Conservation (phyloP, 2,113 vertebrate genomes). For the Vireo altiloquus region DNA sequence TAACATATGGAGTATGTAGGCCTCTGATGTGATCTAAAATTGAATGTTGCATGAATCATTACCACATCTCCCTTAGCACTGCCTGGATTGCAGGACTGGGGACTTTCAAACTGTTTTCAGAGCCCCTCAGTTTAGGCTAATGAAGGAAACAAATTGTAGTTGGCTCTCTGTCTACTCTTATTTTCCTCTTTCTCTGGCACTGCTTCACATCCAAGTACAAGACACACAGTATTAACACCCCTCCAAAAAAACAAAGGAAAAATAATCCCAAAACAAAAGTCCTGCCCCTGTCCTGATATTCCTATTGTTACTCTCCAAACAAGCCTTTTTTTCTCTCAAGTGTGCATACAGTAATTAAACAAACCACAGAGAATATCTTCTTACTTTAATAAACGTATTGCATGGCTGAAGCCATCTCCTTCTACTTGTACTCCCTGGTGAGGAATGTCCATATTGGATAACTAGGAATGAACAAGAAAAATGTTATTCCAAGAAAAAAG, state of each 20-base stretch:
- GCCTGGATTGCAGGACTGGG: not conserved
- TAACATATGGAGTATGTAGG: not conserved
- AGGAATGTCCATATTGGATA: slow-evolving; percentile 94
- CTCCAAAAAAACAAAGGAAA: not conserved
- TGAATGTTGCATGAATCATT: not conserved
- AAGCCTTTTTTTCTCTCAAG: not conserved
- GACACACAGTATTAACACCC: not conserved
- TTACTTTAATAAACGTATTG: slow-evolving; percentile 95
- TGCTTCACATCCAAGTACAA: not conserved
- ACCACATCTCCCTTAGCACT: not conserved
- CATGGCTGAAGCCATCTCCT: slow-evolving; percentile 94
- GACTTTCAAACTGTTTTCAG: not conserved
- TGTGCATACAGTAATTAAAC: not conserved
- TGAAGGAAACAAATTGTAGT: not conserved
- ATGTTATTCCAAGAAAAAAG: not conserved
- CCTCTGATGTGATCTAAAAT: not conserved
- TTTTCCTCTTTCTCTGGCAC: not conserved
- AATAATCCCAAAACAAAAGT: not conserved
- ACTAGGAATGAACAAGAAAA: slow-evolving; percentile 63
- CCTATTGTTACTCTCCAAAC: not conserved
- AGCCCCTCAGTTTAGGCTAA: not conserved
- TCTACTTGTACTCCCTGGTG: slow-evolving; percentile 97
- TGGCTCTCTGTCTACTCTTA: not conserved
- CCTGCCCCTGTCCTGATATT: fast-evolving
- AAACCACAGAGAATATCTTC: not conserved